Conservation (phyloP, 2,888 invertebrate species). For the Peribatodes rhomboidaria region DNA sequence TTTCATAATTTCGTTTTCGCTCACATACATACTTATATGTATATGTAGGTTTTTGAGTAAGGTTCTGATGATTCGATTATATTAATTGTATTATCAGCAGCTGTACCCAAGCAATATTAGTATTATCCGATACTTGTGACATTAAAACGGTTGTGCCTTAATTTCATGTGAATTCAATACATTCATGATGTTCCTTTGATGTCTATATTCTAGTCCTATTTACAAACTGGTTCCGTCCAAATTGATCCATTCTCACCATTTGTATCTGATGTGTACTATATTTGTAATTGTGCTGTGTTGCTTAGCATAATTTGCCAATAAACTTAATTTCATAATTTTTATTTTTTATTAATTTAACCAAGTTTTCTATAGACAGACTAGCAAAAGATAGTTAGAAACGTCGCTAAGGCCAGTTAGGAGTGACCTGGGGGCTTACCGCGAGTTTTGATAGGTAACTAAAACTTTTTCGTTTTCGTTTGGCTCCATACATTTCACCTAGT, state of each 20-base stretch:
- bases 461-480: no score
- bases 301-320: constrained; percentile 49
- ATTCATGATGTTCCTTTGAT: constrained; percentile 70
- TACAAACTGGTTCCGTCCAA: constrained; percentile 83
- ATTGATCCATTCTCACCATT: constrained; percentile 71
- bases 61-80: neutral
- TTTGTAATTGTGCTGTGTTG: constrained; percentile 49
- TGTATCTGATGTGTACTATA: constrained; percentile 54
- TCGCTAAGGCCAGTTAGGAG: no score
- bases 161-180: constrained; percentile 64
- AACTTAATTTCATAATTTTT: constrained; percentile 44
- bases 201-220: constrained; percentile 78
- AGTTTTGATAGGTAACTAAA: no score
- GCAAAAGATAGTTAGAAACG: neutral
- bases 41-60: neutral
- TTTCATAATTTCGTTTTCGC: no score
- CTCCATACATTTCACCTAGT: no score
- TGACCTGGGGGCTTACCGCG: no score
- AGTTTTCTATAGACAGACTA: neutral
- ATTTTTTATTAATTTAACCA: neutral
- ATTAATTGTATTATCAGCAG: neutral
- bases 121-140: constrained; percentile 10
- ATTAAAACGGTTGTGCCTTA: constrained; percentile 79
- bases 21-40: no score
- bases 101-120: constrained; percentile 9